A percentile compares a stretch with the other conserved stretches of the same genome.
Evolutionary conservation across 2,113 vertebrate species (phyloP).

Genomic region (Felis catus): F.catus_Fca126_mat1.0 CM031420.1:31854001-31854500

Average conservation of each 20-base stretch:
- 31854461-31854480: not conserved
- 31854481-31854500: not conserved
- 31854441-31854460: not conserved
- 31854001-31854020: not conserved
- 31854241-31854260: not conserved
- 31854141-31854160: not conserved
- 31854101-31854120: not conserved
- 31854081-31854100: constrained; percentile 5
- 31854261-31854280: not conserved
- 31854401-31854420: not conserved
- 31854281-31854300: not conserved
- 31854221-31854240: not conserved
- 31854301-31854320: not conserved
- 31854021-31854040: not conserved
- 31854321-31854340: not conserved
- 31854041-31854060: not conserved
- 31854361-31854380: not conserved
- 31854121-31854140: not conserved
- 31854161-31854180: not conserved
- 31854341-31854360: not conserved
- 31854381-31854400: not conserved
- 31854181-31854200: not conserved
- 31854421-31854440: not conserved
- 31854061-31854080: not conserved
- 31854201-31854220: not conserved